These are phyloP conservation scores for Lepidochrysops patricia DNA, from an alignment of 2,888 invertebrate species.

Conservation along the genomic window DNA sequence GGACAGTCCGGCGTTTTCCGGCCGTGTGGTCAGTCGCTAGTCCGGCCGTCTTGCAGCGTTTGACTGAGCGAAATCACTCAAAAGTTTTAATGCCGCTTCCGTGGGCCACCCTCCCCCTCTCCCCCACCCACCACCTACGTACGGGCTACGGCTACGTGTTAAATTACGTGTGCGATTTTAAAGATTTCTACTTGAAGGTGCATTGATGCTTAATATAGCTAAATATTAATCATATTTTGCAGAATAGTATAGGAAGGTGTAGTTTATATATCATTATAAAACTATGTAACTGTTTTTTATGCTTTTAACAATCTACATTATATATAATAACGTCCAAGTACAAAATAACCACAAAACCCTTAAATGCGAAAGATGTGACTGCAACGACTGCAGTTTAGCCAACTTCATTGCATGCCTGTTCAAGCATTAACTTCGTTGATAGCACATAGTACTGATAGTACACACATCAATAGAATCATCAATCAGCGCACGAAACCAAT, in stretches of 20 bases:
- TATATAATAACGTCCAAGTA: too few relatives aligned
- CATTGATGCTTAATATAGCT: neutral
- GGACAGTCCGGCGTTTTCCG: neutral
- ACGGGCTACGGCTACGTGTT: slow-evolving; percentile 28
- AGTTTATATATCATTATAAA: too few relatives aligned
- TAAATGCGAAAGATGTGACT: too few relatives aligned
- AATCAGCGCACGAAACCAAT: neutral
- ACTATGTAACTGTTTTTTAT: too few relatives aligned
- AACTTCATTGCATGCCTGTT: too few relatives aligned
- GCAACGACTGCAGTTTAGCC: too few relatives aligned
- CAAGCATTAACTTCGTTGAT: too few relatives aligned
- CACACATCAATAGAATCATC: slow-evolving; percentile 4
- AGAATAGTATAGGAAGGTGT: too few relatives aligned
- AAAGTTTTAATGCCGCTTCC: slow-evolving; percentile 73
- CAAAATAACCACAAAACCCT: too few relatives aligned
- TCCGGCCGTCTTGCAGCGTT: slow-evolving; percentile 63
- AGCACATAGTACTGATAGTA: too few relatives aligned
- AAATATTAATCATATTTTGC: too few relatives aligned
- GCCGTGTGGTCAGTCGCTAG: slow-evolving; percentile 31
- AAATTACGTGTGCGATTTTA: slow-evolving; percentile 27
- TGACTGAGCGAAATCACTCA: slow-evolving; percentile 73
- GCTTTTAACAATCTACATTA: too few relatives aligned
- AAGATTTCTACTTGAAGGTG: slow-evolving; percentile 17
- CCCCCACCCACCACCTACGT: slow-evolving; percentile 17
- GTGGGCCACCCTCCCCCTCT: slow-evolving; percentile 36